Evolutionary conservation across 2,797 vertebrate species (phyloP).

Genomic region (Nannoperca australis): DNA sequence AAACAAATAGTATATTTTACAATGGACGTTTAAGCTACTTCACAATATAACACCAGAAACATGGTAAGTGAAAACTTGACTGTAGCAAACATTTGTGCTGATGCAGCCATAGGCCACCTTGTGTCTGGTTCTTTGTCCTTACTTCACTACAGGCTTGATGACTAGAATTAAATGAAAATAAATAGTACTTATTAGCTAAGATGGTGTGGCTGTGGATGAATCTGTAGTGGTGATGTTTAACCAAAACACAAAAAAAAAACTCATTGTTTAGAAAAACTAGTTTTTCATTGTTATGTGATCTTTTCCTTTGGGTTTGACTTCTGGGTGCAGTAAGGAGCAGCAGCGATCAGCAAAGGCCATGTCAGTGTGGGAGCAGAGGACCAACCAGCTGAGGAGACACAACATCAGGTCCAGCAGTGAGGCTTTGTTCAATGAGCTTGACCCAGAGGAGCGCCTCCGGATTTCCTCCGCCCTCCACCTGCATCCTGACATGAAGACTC

Average conservation of each 20-base stretch:
- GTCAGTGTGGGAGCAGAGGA: constrained; percentile 98
- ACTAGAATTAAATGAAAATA: not conserved
- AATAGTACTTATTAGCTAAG: not conserved
- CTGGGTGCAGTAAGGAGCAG: constrained; percentile 90
- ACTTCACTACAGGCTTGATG: not conserved
- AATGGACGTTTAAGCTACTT: constrained; percentile 14
- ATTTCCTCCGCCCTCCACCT: constrained; percentile 90
- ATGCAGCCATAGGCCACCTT: constrained; percentile 67
- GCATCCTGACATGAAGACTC: constrained; percentile 94
- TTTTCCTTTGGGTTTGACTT: constrained; percentile 44
- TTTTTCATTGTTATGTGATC: constrained; percentile 10
- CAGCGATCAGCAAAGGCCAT: constrained; percentile 90
- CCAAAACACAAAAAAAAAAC: not conserved
- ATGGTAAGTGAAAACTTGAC: constrained; percentile 71
- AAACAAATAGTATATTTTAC: not conserved
- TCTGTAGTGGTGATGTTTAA: constrained; percentile 36
- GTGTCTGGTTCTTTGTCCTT: constrained; percentile 6
- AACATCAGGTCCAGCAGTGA: constrained; percentile 93
- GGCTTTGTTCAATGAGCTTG: constrained; percentile 94
- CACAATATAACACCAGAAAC: constrained; percentile 35
- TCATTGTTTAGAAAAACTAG: not conserved
- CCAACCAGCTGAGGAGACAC: constrained; percentile 94
- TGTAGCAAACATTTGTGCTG: constrained; percentile 65
- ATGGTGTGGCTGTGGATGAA: constrained; percentile 61
- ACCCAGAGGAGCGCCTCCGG: constrained; percentile 91